phyloP scores from a whole-genome alignment of 2,113 vertebrate genomes.

The Piprites chloris region DNA sequence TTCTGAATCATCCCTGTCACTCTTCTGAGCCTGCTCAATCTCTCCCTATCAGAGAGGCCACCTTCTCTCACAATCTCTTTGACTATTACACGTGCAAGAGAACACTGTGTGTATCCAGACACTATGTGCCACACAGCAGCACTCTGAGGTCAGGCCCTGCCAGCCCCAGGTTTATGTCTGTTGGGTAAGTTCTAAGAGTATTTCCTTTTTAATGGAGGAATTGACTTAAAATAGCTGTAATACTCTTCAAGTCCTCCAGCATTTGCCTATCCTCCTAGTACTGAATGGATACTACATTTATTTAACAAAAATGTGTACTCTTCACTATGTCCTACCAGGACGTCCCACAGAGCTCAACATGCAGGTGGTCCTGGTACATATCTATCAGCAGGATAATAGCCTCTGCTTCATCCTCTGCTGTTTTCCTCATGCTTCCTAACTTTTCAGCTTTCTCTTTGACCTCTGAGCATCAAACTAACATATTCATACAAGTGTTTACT shows the following conservation, averaged over 20 bases:
- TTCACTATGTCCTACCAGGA: background rate
- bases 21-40: background rate
- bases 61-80: background rate
- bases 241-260: background rate
- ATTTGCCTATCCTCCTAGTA: background rate
- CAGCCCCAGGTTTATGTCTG: background rate
- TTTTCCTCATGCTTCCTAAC: background rate
- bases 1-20: background rate
- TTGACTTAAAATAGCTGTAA: background rate
- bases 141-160: rapidly evolving
- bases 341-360: background rate
- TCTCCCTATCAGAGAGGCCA: background rate
- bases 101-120: background rate
- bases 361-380: background rate
- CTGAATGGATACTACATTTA: background rate
- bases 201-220: background rate
- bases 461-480: background rate
- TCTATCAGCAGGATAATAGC: background rate
- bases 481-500: background rate
- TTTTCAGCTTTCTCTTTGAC: background rate
- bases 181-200: background rate
- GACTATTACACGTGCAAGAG: rapidly evolving
- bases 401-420: background rate
- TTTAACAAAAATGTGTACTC: background rate
- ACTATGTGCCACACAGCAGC: rapidly evolving